Conservation (phyloP, 2,888 invertebrate species). For the Biston stratarius region DNA sequence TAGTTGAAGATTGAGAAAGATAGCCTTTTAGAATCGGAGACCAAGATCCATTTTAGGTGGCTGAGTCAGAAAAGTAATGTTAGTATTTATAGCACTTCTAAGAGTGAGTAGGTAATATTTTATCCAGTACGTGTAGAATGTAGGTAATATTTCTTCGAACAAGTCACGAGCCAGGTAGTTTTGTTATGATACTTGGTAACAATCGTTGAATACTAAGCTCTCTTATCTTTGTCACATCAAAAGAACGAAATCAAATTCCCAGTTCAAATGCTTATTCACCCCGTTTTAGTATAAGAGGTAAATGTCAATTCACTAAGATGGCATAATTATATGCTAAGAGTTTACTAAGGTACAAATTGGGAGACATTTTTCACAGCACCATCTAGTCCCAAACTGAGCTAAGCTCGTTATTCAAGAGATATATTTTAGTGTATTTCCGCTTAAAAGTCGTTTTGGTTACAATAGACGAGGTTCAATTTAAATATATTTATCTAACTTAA, state of each 20-base stretch:
- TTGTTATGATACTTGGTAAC: conserved; percentile 43
- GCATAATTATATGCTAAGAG: background rate
- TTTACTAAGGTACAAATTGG: background rate
- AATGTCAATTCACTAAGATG: background rate
- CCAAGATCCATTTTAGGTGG: no score
- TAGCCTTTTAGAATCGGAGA: no score
- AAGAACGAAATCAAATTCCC: conserved; percentile 54
- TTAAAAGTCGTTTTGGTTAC: no score
- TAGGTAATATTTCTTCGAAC: conserved; percentile 12
- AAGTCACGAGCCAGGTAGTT: conserved; percentile 26
- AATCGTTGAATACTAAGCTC: conserved; percentile 50
- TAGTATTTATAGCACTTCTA: background rate
- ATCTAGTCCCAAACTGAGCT: no score
- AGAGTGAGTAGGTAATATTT: conserved; percentile 1
- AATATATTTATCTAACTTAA: no score
- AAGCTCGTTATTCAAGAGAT: no score
- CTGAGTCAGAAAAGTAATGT: no score
- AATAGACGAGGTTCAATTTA: no score
- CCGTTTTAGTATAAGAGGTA: conserved; percentile 33
- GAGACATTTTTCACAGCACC: no score
- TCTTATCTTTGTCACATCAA: conserved; percentile 45
- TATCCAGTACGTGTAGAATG: conserved; percentile 6
- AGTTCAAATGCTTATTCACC: conserved; percentile 53
- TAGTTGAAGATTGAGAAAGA: no score
- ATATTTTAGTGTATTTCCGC: no score